Conservation (phyloP, 2,797 vertebrate genomes). For the Loris lydekkerianus region DNA sequence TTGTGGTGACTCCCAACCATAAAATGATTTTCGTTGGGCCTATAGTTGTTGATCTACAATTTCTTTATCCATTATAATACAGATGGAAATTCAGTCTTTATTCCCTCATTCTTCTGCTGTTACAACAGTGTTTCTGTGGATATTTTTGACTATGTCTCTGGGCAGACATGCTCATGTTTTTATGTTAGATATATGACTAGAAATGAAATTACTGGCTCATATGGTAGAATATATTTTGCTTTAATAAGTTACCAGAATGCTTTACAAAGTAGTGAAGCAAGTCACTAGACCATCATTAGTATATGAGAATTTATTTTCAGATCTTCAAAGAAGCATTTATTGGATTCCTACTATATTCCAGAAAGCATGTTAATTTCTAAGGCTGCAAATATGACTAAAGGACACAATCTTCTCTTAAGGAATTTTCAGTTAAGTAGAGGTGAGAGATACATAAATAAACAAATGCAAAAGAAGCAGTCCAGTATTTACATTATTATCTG, state of each 20-base stretch:
- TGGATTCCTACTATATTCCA: background rate
- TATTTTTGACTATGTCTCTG: background rate
- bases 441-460: background rate
- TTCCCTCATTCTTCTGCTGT: background rate
- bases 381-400: background rate
- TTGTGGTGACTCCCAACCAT: too few species aligned
- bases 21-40: too few species aligned
- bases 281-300: background rate
- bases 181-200: background rate
- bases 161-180: background rate
- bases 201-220: constrained; percentile 18
- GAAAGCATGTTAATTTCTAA: background rate
- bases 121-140: background rate
- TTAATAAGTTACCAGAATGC: background rate
- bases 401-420: background rate
- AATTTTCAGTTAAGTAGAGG: constrained; percentile 13
- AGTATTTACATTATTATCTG: background rate
- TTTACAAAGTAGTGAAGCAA: background rate
- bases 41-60: background rate
- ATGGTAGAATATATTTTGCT: background rate
- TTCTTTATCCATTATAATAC: background rate
- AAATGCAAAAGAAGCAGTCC: background rate
- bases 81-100: background rate
- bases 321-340: background rate
- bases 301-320: background rate